Conservation (phyloP, 2,797 vertebrate species). For the Cephalopachus bancanus region DNA sequence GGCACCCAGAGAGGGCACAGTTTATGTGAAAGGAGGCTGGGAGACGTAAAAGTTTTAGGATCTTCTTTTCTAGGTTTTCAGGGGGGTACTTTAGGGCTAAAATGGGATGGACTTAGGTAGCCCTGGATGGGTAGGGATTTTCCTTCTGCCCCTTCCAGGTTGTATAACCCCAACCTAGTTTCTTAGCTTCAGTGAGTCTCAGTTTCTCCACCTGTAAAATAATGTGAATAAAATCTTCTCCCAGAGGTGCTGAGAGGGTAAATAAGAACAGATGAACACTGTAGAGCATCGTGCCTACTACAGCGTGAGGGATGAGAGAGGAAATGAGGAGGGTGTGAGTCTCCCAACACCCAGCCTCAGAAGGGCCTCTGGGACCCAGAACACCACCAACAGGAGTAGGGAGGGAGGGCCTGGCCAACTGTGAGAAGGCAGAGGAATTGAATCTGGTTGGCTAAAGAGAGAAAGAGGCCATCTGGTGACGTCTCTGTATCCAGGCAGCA, state of each 20-base stretch:
- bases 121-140: not conserved
- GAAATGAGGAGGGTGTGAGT: not conserved
- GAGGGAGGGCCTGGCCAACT: not conserved
- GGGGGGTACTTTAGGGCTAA: not conserved
- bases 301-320: not conserved
- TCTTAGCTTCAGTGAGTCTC: not conserved
- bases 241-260: not conserved
- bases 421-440: not conserved
- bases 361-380: too few relatives aligned
- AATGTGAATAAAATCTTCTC: not conserved
- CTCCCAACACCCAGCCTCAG: not conserved
- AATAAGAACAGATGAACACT: not conserved
- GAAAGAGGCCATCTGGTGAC: not conserved
- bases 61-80: not conserved
- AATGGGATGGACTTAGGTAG: not conserved
- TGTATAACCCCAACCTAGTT: not conserved
- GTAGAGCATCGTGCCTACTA: fast-evolving
- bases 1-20: not conserved
- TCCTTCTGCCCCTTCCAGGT: not conserved
- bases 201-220: not conserved
- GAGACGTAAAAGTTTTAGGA: not conserved
- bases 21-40: not conserved
- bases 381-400: not conserved
- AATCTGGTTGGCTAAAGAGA: not conserved
- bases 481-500: not conserved